phyloP scores from a whole-genome alignment of 2,797 vertebrate genomes.

The Lindbergichthys nudifrons region DNA sequence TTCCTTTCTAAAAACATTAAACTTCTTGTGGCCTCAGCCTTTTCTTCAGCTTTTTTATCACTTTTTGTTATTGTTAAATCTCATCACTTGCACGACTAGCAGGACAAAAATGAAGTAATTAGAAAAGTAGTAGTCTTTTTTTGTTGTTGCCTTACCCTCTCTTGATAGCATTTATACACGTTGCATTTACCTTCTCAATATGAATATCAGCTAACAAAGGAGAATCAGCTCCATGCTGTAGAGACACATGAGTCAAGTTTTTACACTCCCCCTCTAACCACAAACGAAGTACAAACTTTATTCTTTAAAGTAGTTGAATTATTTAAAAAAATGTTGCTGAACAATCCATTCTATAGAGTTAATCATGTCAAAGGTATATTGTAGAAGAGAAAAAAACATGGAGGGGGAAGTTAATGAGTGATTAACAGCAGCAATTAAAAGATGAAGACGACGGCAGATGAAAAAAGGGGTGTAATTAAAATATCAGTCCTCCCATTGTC shows the following conservation, averaged over 20 bases:
- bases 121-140: neutral
- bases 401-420: conserved; percentile 94
- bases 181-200: conserved; percentile 37
- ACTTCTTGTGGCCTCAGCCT: conserved; percentile 53
- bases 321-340: conserved; percentile 91
- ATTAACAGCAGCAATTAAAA: conserved; percentile 99
- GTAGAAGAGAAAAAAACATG: conserved; percentile 86
- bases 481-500: conserved; percentile 98
- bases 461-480: conserved; percentile 95
- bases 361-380: conserved; percentile 94
- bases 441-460: conserved; percentile 89
- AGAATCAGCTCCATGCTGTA: neutral
- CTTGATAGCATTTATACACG: conserved; percentile 19
- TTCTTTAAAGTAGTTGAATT: conserved; percentile 87
- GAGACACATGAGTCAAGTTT: conserved; percentile 26
- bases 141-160: conserved; percentile 10
- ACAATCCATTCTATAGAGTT: conserved; percentile 93
- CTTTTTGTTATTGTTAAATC: conserved; percentile 44
- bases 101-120: conserved; percentile 14
- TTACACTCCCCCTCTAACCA: neutral
- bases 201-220: conserved; percentile 35
- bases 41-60: conserved; percentile 39
- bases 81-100: conserved; percentile 26
- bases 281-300: conserved; percentile 55
- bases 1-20: conserved; percentile 40